phyloP scores from a whole-genome alignment of 2,797 vertebrate species.

The Enteromius trimaculatus region DNA sequence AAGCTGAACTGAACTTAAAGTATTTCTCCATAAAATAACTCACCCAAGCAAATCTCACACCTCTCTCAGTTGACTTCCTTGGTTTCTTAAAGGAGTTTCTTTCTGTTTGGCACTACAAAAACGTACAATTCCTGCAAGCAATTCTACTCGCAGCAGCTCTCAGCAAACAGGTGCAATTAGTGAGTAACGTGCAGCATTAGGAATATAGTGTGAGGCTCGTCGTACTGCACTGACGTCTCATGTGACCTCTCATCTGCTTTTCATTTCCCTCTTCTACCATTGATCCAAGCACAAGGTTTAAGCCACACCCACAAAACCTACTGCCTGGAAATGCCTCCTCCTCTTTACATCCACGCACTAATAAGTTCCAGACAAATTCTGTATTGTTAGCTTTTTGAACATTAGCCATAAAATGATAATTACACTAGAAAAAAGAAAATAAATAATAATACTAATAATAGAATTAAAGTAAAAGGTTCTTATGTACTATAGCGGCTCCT shows the following conservation, averaged over 20 bases:
- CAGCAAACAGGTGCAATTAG: neutral
- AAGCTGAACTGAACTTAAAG: neutral
- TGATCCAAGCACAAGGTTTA: conserved; percentile 51
- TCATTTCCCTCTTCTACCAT: conserved; percentile 40
- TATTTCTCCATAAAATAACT: conserved; percentile 10
- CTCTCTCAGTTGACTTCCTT: conserved; percentile 10
- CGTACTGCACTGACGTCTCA: conserved; percentile 46
- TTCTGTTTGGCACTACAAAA: neutral
- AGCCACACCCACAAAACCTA: neutral
- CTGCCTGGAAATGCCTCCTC: neutral
- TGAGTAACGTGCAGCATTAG: neutral
- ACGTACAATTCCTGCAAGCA: neutral
- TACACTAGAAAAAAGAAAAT: neutral
- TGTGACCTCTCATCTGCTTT: conserved; percentile 57
- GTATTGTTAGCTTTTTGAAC: neutral
- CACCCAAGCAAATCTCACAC: conserved; percentile 17
- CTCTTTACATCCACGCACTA: neutral
- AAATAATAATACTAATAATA: neutral
- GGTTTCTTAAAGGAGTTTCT: neutral
- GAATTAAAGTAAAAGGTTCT: neutral
- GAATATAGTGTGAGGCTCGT: conserved; percentile 10
- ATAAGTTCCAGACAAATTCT: neutral
- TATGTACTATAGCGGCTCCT: neutral
- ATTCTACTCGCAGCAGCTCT: neutral
- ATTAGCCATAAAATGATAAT: neutral